These are phyloP conservation scores for Heterocephalus glaber DNA, from an alignment of 2,113 vertebrate genomes.

Conservation along the genomic window DNA sequence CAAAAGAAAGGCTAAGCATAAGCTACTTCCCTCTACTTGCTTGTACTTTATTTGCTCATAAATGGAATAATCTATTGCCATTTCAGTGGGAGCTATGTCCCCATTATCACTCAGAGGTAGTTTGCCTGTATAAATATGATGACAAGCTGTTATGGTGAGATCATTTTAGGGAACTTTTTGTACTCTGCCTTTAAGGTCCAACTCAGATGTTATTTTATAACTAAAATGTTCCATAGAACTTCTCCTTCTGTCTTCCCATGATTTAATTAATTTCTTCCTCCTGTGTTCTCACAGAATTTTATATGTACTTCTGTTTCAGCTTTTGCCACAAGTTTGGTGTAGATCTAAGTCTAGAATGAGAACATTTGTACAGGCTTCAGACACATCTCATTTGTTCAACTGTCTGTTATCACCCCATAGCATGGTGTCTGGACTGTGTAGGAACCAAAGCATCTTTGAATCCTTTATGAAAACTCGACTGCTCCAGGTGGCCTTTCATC, in stretches of 20 bases:
- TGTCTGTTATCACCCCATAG: not conserved
- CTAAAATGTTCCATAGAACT: constrained; percentile 10
- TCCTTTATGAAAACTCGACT: not conserved
- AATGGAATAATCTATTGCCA: not conserved
- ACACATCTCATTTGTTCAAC: not conserved
- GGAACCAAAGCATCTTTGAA: not conserved
- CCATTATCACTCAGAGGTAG: not conserved
- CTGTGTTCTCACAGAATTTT: constrained; percentile 30
- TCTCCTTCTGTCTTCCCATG: constrained; percentile 48
- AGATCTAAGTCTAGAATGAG: not conserved
- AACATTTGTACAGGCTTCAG: not conserved
- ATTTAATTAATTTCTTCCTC: constrained; percentile 55
- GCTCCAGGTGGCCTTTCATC: not conserved
- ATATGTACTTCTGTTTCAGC: not conserved
- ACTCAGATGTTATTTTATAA: constrained; percentile 58
- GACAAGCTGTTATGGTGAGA: not conserved
- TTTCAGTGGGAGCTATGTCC: not conserved
- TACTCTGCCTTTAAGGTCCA: constrained; percentile 50
- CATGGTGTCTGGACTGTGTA: not conserved
- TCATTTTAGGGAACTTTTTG: not conserved
- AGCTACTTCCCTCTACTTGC: not conserved
- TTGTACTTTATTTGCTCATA: constrained; percentile 12
- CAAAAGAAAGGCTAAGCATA: constrained; percentile 42
- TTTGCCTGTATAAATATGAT: not conserved
- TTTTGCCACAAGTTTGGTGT: not conserved